Evolutionary conservation across 35 echinoderm and acorn worm genomes (phyloP).

Genomic region (Anneissia japonica): DNA sequence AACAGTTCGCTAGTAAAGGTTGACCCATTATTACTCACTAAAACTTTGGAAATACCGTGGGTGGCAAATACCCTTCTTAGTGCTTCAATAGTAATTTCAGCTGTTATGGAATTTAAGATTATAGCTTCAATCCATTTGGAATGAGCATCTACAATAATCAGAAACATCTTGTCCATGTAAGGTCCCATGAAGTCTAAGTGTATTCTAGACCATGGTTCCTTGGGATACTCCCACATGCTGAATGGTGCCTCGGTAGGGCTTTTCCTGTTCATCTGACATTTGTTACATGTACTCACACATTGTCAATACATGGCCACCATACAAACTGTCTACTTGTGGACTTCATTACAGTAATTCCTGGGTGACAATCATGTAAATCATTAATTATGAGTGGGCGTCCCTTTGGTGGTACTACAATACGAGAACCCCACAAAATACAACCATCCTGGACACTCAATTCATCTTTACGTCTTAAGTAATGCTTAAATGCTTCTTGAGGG

Average conservation of each 20-base stretch:
- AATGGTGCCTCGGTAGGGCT: no score
- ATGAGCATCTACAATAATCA: constrained; percentile 12
- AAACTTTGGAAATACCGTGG: not conserved
- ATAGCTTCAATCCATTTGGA: no score
- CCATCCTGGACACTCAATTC: constrained; percentile 53
- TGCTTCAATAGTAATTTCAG: not conserved
- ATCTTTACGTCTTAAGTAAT: constrained; percentile 25
- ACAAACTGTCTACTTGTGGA: not conserved
- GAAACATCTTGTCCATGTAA: constrained; percentile 4
- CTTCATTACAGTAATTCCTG: constrained; percentile 36
- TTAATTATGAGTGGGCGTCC: constrained; percentile 39
- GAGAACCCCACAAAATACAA: constrained; percentile 53
- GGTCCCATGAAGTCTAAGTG: constrained; percentile 14
- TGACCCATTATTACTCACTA: constrained; percentile 1
- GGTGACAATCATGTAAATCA: constrained; percentile 59
- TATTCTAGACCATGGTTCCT: not conserved
- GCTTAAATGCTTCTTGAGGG: constrained; percentile 13
- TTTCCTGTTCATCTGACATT: no score
- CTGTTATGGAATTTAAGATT: not conserved
- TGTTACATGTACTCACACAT: no score
- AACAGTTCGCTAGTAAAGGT: constrained; percentile 31
- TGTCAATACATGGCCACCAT: constrained; percentile 18
- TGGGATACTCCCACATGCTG: constrained; percentile 1
- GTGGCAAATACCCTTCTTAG: not conserved
- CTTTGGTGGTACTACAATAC: constrained; percentile 43